phyloP scores from a whole-genome alignment of 2,797 vertebrate genomes.

The Zenarchopterus dispar region DNA sequence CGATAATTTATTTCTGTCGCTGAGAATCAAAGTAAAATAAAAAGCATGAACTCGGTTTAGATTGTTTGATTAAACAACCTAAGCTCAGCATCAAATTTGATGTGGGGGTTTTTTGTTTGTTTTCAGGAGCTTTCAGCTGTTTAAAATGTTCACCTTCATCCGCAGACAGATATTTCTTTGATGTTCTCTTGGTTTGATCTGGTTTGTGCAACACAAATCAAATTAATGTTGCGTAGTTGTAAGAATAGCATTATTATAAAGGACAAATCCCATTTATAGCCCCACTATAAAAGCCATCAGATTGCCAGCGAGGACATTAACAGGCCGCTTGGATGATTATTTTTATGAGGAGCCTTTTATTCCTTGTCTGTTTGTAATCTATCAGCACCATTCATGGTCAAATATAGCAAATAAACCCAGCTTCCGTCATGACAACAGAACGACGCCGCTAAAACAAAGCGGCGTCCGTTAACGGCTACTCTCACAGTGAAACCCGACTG shows the following conservation, averaged over 20 bases:
- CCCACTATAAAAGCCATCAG: slow-evolving; percentile 9
- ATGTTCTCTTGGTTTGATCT: slow-evolving; percentile 10
- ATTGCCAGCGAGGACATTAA: slow-evolving; percentile 4
- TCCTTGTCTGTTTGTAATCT: slow-evolving; percentile 9
- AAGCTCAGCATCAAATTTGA: too few species aligned
- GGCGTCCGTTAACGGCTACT: slow-evolving; percentile 1
- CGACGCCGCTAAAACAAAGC: background rate
- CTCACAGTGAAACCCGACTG: background rate
- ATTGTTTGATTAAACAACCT: too few species aligned
- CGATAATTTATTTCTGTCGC: too few species aligned
- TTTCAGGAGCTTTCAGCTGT: background rate
- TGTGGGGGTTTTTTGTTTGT: background rate
- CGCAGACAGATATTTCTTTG: background rate
- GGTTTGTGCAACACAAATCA: slow-evolving; percentile 10
- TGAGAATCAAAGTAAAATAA: background rate
- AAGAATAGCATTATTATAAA: slow-evolving; percentile 21
- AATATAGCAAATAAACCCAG: slow-evolving; percentile 8
- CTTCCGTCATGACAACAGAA: slow-evolving; percentile 7
- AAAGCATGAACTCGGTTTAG: background rate
- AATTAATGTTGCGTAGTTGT: slow-evolving; percentile 18
- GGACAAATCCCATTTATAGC: slow-evolving; percentile 13
- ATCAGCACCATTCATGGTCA: slow-evolving; percentile 2
- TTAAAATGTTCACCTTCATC: too few species aligned
- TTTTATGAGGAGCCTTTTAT: slow-evolving; percentile 6
- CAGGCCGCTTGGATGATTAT: slow-evolving; percentile 3